A percentile compares a stretch with the other conserved stretches of the same genome.
These are phyloP conservation scores for Gasterosteus aculeatus DNA, from an alignment of 2,113 vertebrate genomes.

Conservation along the genomic window DNA sequence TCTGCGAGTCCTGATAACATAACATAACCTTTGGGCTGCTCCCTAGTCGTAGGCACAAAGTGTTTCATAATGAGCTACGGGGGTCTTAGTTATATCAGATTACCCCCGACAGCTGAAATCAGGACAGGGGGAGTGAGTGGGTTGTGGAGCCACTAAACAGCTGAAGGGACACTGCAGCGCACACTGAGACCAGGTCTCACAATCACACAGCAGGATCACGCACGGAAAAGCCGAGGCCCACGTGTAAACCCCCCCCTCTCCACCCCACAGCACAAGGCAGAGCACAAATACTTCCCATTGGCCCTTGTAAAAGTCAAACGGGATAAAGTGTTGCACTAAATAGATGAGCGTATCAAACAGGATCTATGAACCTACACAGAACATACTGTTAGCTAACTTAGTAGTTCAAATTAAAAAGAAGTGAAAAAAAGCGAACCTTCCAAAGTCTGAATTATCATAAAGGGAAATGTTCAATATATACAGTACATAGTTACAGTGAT, in stretches of 20 bases:
- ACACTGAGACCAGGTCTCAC: slow-evolving; percentile 47
- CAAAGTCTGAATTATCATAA: not conserved
- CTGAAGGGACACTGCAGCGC: slow-evolving; percentile 70
- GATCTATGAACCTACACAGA: not conserved
- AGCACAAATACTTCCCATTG: slow-evolving; percentile 5
- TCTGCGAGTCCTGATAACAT: slow-evolving; percentile 38
- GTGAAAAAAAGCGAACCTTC: too few relatives aligned
- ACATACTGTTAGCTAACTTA: not conserved
- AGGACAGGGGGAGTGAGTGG: slow-evolving; percentile 63
- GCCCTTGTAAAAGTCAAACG: not conserved
- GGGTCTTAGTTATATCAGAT: slow-evolving; percentile 72
- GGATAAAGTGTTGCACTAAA: not conserved
- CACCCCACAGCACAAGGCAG: not conserved
- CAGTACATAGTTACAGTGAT: not conserved
- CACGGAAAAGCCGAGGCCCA: slow-evolving; percentile 31
- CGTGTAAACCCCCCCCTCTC: slow-evolving; percentile 13
- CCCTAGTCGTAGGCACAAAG: slow-evolving; percentile 52
- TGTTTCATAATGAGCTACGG: slow-evolving; percentile 66
- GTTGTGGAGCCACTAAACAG: slow-evolving; percentile 77
- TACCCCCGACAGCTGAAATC: slow-evolving; percentile 83
- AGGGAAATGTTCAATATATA: not conserved
- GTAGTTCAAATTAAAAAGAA: not conserved
- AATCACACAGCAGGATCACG: slow-evolving; percentile 56
- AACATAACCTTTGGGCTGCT: slow-evolving; percentile 36
- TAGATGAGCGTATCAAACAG: not conserved